Evolutionary conservation across 1,140 invertebrate species (phyloP), one percentile per base, ranked within the genome.

Genomic region (Anastatus disparis): DNA sequence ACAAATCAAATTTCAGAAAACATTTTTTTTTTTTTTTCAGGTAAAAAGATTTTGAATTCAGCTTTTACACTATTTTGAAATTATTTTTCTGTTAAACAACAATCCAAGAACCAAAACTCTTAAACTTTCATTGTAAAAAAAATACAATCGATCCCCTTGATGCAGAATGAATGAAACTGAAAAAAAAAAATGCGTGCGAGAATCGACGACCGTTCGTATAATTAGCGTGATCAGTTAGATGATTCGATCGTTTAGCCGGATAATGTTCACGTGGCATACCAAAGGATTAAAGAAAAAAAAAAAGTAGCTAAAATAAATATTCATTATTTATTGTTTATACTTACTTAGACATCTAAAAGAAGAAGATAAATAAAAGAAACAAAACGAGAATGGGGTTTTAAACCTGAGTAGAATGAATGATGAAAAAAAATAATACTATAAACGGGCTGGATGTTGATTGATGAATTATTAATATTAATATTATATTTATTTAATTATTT

Each of bases 291-390:
- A 22, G 13, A 52, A 65, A 73, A 35, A 35, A 35, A 6, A 10
- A 10, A 10, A 71, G 70, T 78, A 79, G 73, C 71, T 74, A 75
- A 75, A 64, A 74, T 69, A 48, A 63, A 75, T 74, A 76, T 75
- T 72, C 40, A 78, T 77, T 77, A 80, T 80, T 81, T 80, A 77
- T 79, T 77, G 78, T 81, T 82, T 81, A 77, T 74, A 76, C 74
- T 78, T 79, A 76, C 73, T 56, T 73, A 58, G 72, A 67, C 74
- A 70, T 76, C 75, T 76, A 74, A 76, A 35, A 35, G 4, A 35
- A 35, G 10, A 10, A 35, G 31, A n/a, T n/a, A n/a, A n/a, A n/a
- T n/a, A 35, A 35, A 35, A 35, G 31, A 35, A 35, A 35, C 4
- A 10, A 35, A 35, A 70, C 74, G 74, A 75, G 71, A 74, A 77